Percentiles rank a stretch among this genome's conserved stretches.
Conservation (phyloP, 2,888 invertebrate species). For the Sthenelais limicola region DNA sequence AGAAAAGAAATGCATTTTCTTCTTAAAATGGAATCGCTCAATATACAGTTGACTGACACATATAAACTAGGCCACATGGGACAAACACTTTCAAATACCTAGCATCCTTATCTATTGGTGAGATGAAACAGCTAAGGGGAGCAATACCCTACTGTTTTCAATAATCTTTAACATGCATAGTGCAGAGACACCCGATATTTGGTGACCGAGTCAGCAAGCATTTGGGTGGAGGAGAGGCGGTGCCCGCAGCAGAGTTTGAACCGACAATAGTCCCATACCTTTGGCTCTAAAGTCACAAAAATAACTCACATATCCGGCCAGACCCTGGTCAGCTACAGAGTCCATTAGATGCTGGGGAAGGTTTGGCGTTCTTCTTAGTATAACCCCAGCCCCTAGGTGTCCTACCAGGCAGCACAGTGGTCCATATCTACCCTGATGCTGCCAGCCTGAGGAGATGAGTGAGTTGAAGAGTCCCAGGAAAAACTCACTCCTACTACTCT, state of each 20-base stretch:
- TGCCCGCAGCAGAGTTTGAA: no score
- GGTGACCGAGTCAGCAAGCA: no score
- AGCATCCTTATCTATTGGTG: no score
- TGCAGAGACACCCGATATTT: no score
- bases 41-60: background rate
- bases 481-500: constrained; percentile 54
- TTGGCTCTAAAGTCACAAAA: no score
- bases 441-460: constrained; percentile 64
- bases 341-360: constrained; percentile 70
- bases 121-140: no score
- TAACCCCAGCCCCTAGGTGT: constrained; percentile 69
- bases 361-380: constrained; percentile 69
- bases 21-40: no score
- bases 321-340: constrained; percentile 69
- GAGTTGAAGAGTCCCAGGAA: constrained; percentile 54
- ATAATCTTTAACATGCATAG: no score
- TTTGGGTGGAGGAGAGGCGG: no score
- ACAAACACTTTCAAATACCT: background rate
- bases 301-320: constrained; percentile 73
- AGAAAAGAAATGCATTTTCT: no score
- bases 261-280: no score
- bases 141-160: no score
- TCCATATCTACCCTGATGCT: constrained; percentile 68
- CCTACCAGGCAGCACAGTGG: constrained; percentile 70
- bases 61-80: background rate